These are phyloP conservation scores for Lysiphlebus fabarum DNA, from an alignment of 1,140 invertebrate genomes.

Conservation along the genomic window DNA sequence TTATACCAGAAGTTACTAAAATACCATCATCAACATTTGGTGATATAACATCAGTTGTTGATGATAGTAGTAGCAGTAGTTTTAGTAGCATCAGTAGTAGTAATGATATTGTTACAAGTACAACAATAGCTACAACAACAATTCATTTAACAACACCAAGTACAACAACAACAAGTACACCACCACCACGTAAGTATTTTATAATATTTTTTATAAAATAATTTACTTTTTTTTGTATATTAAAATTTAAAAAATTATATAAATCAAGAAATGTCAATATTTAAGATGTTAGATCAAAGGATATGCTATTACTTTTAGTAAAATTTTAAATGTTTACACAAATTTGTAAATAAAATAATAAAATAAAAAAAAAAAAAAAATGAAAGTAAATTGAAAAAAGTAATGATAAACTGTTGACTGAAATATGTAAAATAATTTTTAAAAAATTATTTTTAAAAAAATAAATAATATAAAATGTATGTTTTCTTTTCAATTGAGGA, in stretches of 20 bases:
- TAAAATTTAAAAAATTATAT: conserved; percentile 8
- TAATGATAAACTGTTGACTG: conserved; percentile 15
- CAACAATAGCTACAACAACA: conserved; percentile 44
- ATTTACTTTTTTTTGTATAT: conserved; percentile 5
- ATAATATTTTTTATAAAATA: neutral
- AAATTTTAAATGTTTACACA: neutral
- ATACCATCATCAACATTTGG: conserved; percentile 35
- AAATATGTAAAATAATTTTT: conserved; percentile 10
- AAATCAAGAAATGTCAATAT: conserved; percentile 15
- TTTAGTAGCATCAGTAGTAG: conserved; percentile 5
- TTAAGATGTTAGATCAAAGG: conserved; percentile 13
- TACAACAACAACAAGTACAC: conserved; percentile 64
- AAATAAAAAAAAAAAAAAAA: too few species aligned
- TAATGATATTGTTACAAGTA: conserved; percentile 54
- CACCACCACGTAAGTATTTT: conserved; percentile 65
- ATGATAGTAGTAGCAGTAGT: conserved; percentile 29
- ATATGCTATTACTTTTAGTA: neutral
- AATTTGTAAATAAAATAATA: too few species aligned
- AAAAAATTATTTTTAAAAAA: conserved; percentile 4
- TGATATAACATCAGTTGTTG: too few species aligned
- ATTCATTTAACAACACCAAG: conserved; percentile 49
- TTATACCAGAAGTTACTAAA: conserved; percentile 48
- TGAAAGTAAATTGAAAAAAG: too few species aligned
- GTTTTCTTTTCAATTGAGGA: neutral
- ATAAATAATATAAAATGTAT: neutral